Evolutionary conservation across 2,797 vertebrate genomes (phyloP), one percentile per base, ranked within the genome.

Genomic region (Urosaurus nigricauda): DNA sequence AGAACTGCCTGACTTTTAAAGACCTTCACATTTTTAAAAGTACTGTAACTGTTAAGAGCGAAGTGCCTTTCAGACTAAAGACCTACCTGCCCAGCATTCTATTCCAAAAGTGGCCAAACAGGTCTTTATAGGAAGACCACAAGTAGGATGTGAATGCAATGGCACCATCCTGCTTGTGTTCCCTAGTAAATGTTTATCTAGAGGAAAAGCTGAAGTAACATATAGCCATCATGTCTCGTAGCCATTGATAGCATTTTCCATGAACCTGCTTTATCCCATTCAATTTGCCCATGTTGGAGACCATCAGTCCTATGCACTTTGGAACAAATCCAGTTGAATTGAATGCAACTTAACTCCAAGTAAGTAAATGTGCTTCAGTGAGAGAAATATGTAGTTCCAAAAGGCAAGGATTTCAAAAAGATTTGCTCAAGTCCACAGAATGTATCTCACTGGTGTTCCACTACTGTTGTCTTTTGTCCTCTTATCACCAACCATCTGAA

Each of bases 1-100:
- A 32, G 89, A 79, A 4, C 91, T 93, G 93, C 17, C 58, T 70
- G 70, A 0, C 85, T 65, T 85, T 89, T 93, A 93, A 92, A 94
- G 93, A 87, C 80, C 37, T 81, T 60, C n/a, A 40, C 19, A 19
- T 68, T 63, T 58, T 2, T 4, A 1, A 71, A 87, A n/a, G n/a
- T n/a, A n/a, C n/a, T n/a, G 65, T 68, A 88, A 89, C 24, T 51
- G 9, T 13, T 78, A 29, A 29, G 26, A 14, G 3, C 26, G 14
- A 78, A 53, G 47, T 51, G 51, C 43, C 13, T 51, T 9, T 14
- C 32, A 79, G 17, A 58, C 47, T 32, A 21, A 58, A 79, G 78
- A 2, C 51, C 53, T 4, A 56, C 53, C 58, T 35, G 32, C 19
- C 78, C 32, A 56, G 78, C 51, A 79, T 79, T 40, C 53, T 58